A percentile compares a stretch with the other conserved stretches of the same genome.
Conservation (phyloP, 2,888 invertebrate species). For the Willowsia nigromaculata region DNA sequence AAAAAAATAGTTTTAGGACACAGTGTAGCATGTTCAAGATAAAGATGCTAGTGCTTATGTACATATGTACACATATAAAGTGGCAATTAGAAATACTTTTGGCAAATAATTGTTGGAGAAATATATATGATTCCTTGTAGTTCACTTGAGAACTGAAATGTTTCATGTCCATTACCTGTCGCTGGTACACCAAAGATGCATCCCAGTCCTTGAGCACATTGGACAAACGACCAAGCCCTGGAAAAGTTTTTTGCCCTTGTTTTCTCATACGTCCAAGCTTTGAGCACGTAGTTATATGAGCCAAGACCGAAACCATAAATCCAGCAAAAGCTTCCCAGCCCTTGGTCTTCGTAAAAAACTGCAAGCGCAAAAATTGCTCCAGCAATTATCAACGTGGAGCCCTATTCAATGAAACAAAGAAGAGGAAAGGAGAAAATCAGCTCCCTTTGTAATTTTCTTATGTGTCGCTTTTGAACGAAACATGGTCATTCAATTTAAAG, state of each 20-base stretch:
- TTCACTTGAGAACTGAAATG: neutral
- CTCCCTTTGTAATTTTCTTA: neutral
- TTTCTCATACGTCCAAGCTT: conserved; percentile 91
- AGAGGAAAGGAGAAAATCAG: neutral
- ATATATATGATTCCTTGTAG: neutral
- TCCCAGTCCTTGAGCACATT: conserved; percentile 91
- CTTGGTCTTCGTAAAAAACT: conserved; percentile 83
- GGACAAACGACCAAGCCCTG: conserved; percentile 92
- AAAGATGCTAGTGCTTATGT: neutral
- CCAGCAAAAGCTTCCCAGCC: conserved; percentile 83
- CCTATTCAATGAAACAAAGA: conserved; percentile 40
- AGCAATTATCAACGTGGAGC: conserved; percentile 71
- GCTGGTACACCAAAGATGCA: conserved; percentile 91
- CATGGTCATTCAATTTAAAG: conserved; percentile 58
- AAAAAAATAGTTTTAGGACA: conserved; percentile 51
- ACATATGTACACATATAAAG: neutral
- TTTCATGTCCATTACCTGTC: conserved; percentile 83
- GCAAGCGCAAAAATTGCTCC: conserved; percentile 74
- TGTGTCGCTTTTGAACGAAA: neutral
- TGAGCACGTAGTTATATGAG: conserved; percentile 92
- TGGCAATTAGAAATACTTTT: neutral
- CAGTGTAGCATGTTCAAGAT: neutral
- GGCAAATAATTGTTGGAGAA: neutral
- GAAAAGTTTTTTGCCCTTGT: conserved; percentile 92
- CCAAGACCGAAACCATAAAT: conserved; percentile 89